A percentile compares a stretch with the other conserved stretches of the same genome.
phyloP scores from a whole-genome alignment of 1,140 invertebrate genomes.

The Diachasmimorpha longicaudata region DNA sequence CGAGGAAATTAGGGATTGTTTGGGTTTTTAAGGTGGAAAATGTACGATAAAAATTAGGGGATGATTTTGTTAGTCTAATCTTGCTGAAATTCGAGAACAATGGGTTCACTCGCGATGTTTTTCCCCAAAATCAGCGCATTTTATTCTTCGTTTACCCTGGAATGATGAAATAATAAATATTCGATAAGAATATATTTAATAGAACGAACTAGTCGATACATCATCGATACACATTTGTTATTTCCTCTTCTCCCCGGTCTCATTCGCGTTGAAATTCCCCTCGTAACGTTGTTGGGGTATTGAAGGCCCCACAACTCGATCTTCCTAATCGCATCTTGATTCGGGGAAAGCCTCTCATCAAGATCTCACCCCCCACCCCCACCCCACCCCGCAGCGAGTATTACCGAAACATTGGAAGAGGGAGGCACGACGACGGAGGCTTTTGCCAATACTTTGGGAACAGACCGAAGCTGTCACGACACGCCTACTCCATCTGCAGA shows the following conservation, averaged over 20 bases:
- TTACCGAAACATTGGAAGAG: background rate
- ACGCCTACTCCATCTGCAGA: conserved; percentile 52
- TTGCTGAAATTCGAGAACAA: too few species aligned
- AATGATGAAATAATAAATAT: too few species aligned
- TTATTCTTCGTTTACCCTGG: too few species aligned
- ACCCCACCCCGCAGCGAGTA: background rate
- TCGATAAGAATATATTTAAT: too few species aligned
- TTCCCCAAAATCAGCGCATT: too few species aligned
- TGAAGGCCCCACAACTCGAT: conserved; percentile 16
- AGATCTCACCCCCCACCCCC: background rate
- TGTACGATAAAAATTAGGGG: too few species aligned
- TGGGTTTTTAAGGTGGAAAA: too few species aligned
- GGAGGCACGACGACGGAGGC: background rate
- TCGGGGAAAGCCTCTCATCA: conserved; percentile 39
- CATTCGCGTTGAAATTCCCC: background rate
- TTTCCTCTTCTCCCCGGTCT: background rate
- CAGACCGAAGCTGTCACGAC: conserved; percentile 32
- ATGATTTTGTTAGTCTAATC: too few species aligned
- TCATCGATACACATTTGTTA: background rate
- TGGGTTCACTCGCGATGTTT: too few species aligned
- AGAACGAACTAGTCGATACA: too few species aligned
- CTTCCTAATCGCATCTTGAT: conserved; percentile 54
- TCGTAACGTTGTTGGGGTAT: conserved; percentile 3
- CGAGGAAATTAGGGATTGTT: too few species aligned
- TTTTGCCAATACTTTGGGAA: conserved; percentile 10